A percentile compares a stretch with the other conserved stretches of the same genome.
Conservation (phyloP, 53 echinoderm and acorn worm genomes). For the Actinopyga echinites region DNA sequence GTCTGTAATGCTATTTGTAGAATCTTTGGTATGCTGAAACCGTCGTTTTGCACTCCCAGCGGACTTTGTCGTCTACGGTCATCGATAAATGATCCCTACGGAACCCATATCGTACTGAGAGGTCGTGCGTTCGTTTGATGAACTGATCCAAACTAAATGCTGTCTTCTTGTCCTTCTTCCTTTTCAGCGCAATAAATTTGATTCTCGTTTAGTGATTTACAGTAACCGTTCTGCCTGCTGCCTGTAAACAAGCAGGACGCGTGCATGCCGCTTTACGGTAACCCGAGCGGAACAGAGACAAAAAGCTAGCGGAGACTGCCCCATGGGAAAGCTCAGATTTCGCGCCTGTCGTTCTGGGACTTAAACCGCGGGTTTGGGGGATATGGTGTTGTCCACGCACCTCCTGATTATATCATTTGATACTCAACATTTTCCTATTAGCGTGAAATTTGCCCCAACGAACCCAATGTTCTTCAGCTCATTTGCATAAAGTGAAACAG, state of each 20-base stretch:
- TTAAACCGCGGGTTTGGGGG: constrained; percentile 29
- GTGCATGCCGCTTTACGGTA: not conserved
- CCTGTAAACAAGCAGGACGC: constrained; percentile 16
- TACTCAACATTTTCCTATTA: constrained; percentile 24
- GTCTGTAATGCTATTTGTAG: no score
- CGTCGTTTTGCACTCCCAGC: no score
- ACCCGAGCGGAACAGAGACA: constrained; percentile 32
- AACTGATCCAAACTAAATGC: not conserved
- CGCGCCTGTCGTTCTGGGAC: constrained; percentile 26
- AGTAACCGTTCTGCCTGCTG: constrained; percentile 40
- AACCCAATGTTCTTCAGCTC: not conserved
- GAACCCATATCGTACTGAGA: no score
- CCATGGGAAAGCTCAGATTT: constrained; percentile 35
- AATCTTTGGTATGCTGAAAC: no score
- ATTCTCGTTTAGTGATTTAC: constrained; percentile 37
- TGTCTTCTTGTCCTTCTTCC: not conserved
- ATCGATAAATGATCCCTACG: no score
- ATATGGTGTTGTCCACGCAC: constrained; percentile 27
- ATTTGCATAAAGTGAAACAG: constrained; percentile 27
- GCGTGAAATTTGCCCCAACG: constrained; percentile 25
- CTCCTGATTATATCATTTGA: constrained; percentile 17
- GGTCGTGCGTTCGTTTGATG: no score
- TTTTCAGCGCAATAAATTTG: constrained; percentile 15
- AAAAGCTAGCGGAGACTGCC: constrained; percentile 23
- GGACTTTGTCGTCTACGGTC: no score